A percentile compares a stretch with the other conserved stretches of the same genome.
phyloP scores from a whole-genome alignment of 2,797 vertebrate genomes.

The Spinibarbus caldwelli region DNA sequence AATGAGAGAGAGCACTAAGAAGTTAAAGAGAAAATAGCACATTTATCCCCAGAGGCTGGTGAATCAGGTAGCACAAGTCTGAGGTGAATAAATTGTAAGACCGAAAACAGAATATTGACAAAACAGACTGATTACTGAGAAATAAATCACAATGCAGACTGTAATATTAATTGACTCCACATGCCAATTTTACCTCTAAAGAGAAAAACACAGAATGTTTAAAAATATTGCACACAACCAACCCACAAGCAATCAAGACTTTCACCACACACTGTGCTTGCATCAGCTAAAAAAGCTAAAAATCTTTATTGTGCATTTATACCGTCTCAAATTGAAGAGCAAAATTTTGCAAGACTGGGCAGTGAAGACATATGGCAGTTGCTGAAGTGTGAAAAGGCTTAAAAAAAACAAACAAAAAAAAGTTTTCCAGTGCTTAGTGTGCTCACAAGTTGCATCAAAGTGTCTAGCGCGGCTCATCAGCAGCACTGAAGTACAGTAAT shows the following conservation, averaged over 20 bases:
- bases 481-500: conserved; percentile 35
- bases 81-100: not conserved
- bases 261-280: not conserved
- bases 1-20: conserved; percentile 10
- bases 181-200: not conserved
- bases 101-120: not conserved
- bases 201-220: not conserved
- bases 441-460: not conserved
- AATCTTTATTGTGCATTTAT: not conserved
- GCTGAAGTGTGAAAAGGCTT: conserved; percentile 12
- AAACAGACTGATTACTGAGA: conserved; percentile 4
- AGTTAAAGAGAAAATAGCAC: not conserved
- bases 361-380: conserved; percentile 19
- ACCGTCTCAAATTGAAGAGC: not conserved
- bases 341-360: not conserved
- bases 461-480: not conserved
- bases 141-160: not conserved
- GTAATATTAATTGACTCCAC: not conserved
- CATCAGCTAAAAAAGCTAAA: conserved; percentile 15
- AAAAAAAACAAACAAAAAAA: too few relatives aligned
- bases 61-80: conserved; percentile 22
- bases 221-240: not conserved
- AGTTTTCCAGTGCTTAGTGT: not conserved
- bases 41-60: not conserved
- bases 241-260: conserved; percentile 2